These are phyloP conservation scores for Ommatoiulus sabulosus DNA, from an alignment of 2,888 invertebrate genomes.

Conservation along the genomic window DNA sequence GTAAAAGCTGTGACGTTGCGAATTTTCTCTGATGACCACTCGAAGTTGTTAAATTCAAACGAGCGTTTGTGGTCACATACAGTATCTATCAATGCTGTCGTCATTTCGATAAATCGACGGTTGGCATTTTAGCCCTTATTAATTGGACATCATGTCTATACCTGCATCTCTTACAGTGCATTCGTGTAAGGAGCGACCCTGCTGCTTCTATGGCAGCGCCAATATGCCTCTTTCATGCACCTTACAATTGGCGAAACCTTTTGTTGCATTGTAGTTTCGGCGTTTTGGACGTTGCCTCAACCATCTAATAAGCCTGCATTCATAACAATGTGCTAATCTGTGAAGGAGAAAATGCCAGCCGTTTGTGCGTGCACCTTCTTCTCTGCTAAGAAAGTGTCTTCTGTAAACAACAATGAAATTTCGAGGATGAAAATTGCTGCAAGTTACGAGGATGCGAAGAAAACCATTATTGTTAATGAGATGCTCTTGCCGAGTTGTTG, in stretches of 20 bases:
- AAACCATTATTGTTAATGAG: slow-evolving; percentile 23
- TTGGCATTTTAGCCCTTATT: too few relatives aligned
- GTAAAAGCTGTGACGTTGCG: too few relatives aligned
- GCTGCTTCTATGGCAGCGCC: slow-evolving; percentile 18
- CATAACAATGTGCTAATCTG: slow-evolving; percentile 20
- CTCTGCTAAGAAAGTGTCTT: neutral
- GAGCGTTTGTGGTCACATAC: too few relatives aligned
- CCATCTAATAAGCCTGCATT: slow-evolving; percentile 36
- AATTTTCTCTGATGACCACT: too few relatives aligned
- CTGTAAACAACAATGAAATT: neutral
- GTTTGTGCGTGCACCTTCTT: neutral
- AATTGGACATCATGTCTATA: neutral
- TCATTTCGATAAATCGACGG: too few relatives aligned
- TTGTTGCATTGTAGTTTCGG: slow-evolving; percentile 27
- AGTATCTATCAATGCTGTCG: too few relatives aligned
- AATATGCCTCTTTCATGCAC: slow-evolving; percentile 2
- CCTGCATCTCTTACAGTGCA: neutral
- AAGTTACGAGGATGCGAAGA: slow-evolving; percentile 14
- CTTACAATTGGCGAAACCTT: neutral
- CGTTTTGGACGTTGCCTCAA: neutral
- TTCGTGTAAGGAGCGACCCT: neutral
- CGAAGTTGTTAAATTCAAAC: too few relatives aligned
- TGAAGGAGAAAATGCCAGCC: slow-evolving; percentile 5
- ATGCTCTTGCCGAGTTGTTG: slow-evolving; percentile 1
- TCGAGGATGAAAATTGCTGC: neutral